Evolutionary conservation across 2,888 invertebrate species (phyloP), one percentile per base, ranked within the genome.

Genomic region (Schizotus pectinicornis): DNA sequence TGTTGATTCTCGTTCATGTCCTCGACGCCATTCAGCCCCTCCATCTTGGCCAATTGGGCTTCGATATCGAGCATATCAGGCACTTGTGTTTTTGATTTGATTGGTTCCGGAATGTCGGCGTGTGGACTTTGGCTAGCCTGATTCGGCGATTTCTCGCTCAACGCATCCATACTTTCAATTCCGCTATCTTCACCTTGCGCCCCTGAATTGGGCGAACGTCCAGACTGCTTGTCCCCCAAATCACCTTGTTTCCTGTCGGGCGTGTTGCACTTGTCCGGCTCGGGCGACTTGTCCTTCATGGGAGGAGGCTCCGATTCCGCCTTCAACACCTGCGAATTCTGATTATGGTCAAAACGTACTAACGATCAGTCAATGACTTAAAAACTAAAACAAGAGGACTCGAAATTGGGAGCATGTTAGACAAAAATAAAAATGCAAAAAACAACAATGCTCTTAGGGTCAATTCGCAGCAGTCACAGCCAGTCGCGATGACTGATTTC

Each of bases 111-210:
- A 61, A 72, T 69, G 62, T 77, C 75, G 64, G 81, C 73, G 70
- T 80, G 86, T 62, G 86, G 92, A 77, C 87, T 92, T 81, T 82
- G 91, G 79, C 85, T 89, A 79, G 91, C 90, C 77, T 93, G 93
- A 78, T 92, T 92, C 38, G 75, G 75, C 11, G 74, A 92, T 76
- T 94, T 94, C 77, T 95, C 94, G 12, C 94, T 94, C n/a, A 94
- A 80, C 1, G 94, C 94, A 76, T 95, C 94, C 94, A 94, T 94
- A 34, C 93, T 93, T 77, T 94, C 94, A 54, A 94, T 94, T 9
- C 94, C 94, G 54, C 94, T 94, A 79, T 94, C 94, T 75, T 94
- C 94, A 39, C 93, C 93, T 71, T 89, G 89, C 35, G 74, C 73
- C 3, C 79, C 78, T 1, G 78, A 77, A 62, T 76, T 79, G 8